Conservation (phyloP, 30 jellyfish, hydroid and myxozoan species). For the Turritopsis rubra region DNA sequence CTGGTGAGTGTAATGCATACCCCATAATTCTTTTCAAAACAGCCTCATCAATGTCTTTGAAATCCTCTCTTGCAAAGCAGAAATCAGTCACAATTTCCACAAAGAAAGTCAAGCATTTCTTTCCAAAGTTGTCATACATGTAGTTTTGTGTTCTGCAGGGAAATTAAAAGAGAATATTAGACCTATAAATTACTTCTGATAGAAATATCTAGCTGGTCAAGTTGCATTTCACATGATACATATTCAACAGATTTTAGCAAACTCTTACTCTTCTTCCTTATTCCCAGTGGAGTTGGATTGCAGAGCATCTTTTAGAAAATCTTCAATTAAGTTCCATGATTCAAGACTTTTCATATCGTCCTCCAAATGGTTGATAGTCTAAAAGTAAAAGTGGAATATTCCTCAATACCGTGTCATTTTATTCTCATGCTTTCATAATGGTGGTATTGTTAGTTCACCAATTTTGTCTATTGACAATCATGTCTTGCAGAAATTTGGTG, state of each 20-base stretch:
- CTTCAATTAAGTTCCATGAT: slow-evolving; percentile 38
- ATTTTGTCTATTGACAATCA: too few species aligned
- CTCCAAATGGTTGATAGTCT: slow-evolving; percentile 22
- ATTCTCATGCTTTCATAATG: too few species aligned
- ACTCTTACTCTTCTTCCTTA: background rate
- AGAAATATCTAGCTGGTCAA: too few species aligned
- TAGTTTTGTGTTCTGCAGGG: background rate
- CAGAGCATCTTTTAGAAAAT: slow-evolving; percentile 16
- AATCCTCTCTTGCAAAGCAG: slow-evolving; percentile 44
- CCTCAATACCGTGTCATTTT: too few species aligned
- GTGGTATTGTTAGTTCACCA: too few species aligned
- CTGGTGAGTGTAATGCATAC: slow-evolving; percentile 24
- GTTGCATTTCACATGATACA: background rate
- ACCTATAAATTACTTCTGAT: background rate
- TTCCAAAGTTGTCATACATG: slow-evolving; percentile 22
- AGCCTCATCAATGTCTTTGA: slow-evolving; percentile 7
- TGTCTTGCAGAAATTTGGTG: too few species aligned
- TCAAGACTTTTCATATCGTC: slow-evolving; percentile 32
- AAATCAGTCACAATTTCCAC: slow-evolving; percentile 53
- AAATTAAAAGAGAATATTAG: background rate
- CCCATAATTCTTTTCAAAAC: slow-evolving; percentile 46
- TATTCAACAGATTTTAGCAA: background rate
- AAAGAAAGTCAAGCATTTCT: slow-evolving; percentile 39
- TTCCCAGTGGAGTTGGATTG: background rate
- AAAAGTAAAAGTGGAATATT: background rate